Evolutionary conservation across 2,797 vertebrate genomes (phyloP).

Genomic region (Scolopax rusticola): DNA sequence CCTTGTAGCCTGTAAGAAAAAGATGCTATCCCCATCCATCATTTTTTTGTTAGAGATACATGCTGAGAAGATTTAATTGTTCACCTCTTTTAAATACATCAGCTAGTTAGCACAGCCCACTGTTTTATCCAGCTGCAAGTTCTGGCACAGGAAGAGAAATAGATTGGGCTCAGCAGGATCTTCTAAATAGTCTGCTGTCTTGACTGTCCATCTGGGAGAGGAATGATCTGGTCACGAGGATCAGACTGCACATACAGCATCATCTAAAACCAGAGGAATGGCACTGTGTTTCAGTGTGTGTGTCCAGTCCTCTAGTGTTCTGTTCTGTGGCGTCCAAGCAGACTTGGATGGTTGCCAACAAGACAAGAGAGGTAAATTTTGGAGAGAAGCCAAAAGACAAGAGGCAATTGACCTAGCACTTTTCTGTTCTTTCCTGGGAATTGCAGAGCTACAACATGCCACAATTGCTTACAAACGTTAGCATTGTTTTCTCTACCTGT

Average conservation of each 20-base stretch:
- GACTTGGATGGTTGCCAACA: constrained; percentile 41
- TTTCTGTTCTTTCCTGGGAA: constrained; percentile 65
- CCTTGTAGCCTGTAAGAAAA: background rate
- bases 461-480: constrained; percentile 68
- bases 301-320: background rate
- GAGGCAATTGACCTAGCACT: constrained; percentile 66
- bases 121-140: constrained; percentile 39
- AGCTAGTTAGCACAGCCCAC: constrained; percentile 8
- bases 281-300: background rate
- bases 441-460: constrained; percentile 58
- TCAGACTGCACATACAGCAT: background rate
- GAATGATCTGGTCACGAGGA: background rate
- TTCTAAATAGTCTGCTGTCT: background rate
- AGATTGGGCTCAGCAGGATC: constrained; percentile 8
- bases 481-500: constrained; percentile 67
- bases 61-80: constrained; percentile 19
- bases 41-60: background rate
- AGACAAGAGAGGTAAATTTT: background rate
- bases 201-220: background rate
- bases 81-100: constrained; percentile 32
- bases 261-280: background rate
- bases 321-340: background rate
- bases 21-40: background rate
- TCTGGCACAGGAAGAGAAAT: constrained; percentile 6
- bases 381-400: constrained; percentile 65